phyloP scores from a whole-genome alignment of 2,113 vertebrate species.

The Elachura formosa region DNA sequence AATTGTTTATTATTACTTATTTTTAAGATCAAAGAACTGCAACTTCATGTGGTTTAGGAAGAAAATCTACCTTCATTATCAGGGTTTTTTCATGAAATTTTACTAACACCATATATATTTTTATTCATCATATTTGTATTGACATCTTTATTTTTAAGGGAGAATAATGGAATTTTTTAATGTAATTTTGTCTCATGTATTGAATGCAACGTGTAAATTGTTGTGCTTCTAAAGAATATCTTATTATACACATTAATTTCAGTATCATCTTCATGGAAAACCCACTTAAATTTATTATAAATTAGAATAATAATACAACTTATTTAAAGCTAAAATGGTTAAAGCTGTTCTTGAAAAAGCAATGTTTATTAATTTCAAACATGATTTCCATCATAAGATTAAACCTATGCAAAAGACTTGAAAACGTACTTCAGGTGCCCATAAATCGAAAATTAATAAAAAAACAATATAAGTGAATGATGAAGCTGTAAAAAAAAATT shows the following conservation, averaged over 20 bases:
- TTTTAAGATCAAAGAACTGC: not conserved
- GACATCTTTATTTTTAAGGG: not conserved
- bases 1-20: not conserved
- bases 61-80: not conserved
- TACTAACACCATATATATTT: not conserved
- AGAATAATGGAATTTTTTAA: not conserved
- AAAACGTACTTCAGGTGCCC: conserved; percentile 17
- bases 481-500: not conserved
- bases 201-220: not conserved
- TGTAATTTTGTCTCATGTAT: not conserved
- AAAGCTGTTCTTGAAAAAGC: not conserved
- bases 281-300: not conserved
- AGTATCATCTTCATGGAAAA: not conserved
- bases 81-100: not conserved
- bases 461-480: conserved; percentile 12
- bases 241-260: not conserved
- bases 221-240: not conserved
- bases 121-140: not conserved
- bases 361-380: conserved; percentile 51
- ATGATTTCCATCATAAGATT: conserved; percentile 36
- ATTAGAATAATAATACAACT: conserved; percentile 2
- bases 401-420: conserved; percentile 33
- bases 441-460: conserved; percentile 46
- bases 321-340: not conserved
- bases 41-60: not conserved